Percentiles rank a stretch among this genome's conserved stretches.
phyloP scores from a whole-genome alignment of 2,797 vertebrate species.

The Hemibagrus guttatus region DNA sequence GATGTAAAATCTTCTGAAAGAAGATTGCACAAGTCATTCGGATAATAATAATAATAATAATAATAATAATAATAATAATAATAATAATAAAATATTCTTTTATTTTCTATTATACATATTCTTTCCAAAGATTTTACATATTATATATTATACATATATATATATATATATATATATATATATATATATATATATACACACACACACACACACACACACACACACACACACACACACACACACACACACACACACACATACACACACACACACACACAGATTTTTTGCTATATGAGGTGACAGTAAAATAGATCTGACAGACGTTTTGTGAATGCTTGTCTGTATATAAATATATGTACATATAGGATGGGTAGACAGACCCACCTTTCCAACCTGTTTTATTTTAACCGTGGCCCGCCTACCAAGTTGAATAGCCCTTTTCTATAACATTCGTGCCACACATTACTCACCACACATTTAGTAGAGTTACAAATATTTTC shows the following conservation, averaged over 20 bases:
- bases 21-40: not conserved
- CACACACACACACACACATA: no score
- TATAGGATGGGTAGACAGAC: not conserved
- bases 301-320: not conserved
- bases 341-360: constrained; percentile 8
- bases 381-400: constrained; percentile 3
- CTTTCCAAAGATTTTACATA: no score
- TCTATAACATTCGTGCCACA: constrained; percentile 60
- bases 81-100: no score
- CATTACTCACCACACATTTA: constrained; percentile 62
- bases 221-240: no score
- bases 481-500: constrained; percentile 64
- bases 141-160: no score
- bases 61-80: no score
- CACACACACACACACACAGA: no score
- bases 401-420: constrained; percentile 27
- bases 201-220: no score
- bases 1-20: not conserved
- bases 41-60: not conserved
- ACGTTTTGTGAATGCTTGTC: not conserved
- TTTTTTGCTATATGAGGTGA: not conserved
- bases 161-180: no score
- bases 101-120: no score
- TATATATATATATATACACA: no score
- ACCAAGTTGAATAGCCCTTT: constrained; percentile 25